These are phyloP conservation scores for Eulithis prunata DNA, from an alignment of 2,888 invertebrate species.

Conservation along the genomic window DNA sequence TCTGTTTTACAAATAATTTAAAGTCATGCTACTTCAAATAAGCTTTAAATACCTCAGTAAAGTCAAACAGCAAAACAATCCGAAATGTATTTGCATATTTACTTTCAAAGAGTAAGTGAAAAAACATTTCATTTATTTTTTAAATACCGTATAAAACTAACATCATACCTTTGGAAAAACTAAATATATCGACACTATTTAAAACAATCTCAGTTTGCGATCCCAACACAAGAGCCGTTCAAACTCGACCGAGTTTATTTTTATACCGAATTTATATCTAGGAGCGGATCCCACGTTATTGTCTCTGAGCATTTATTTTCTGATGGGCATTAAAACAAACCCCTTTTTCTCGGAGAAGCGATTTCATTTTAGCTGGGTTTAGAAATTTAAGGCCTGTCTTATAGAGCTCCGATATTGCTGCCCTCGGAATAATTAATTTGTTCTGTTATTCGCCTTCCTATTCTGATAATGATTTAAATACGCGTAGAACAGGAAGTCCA, in stretches of 20 bases:
- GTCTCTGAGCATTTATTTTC: slow-evolving; percentile 82
- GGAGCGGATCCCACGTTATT: slow-evolving; percentile 82
- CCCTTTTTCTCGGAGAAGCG: slow-evolving; percentile 79
- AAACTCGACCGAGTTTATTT: slow-evolving; percentile 65
- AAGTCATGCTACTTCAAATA: too few species aligned
- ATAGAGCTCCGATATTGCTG: slow-evolving; percentile 67
- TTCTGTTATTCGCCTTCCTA: slow-evolving; percentile 73
- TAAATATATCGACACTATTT: too few species aligned
- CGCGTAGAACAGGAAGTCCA: not conserved
- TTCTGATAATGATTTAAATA: slow-evolving; percentile 69
- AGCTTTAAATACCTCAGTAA: too few species aligned
- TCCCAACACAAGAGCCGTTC: slow-evolving; percentile 56
- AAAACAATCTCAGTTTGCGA: not conserved
- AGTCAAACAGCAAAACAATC: too few species aligned
- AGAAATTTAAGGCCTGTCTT: slow-evolving; percentile 80
- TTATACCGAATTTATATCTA: slow-evolving; percentile 83
- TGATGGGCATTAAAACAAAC: slow-evolving; percentile 83
- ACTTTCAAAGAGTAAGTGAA: too few species aligned
- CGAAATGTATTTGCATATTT: too few species aligned
- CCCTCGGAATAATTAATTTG: slow-evolving; percentile 79
- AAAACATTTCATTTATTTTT: too few species aligned
- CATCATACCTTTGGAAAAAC: too few species aligned
- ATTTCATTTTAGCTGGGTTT: slow-evolving; percentile 84
- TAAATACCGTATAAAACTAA: too few species aligned
- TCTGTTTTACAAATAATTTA: too few species aligned